These are phyloP conservation scores for Xyliphius kryptos DNA, from an alignment of 2,113 vertebrate species.

Conservation along the genomic window DNA sequence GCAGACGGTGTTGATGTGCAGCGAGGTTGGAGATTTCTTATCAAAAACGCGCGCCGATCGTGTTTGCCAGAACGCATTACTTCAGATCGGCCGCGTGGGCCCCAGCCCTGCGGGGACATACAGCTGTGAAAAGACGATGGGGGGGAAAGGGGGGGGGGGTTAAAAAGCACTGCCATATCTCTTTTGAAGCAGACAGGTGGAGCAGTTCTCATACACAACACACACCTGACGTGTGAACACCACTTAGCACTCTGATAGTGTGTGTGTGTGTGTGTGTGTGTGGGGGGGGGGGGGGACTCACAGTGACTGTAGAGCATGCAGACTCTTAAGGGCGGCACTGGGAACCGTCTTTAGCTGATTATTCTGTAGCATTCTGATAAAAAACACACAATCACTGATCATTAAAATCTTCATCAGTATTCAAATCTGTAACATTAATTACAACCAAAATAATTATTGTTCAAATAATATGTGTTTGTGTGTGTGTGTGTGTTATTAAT, in stretches of 20 bases:
- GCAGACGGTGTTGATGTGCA: conserved; percentile 65
- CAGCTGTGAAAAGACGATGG: conserved; percentile 52
- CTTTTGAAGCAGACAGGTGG: conserved; percentile 50
- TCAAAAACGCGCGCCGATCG: conserved; percentile 50
- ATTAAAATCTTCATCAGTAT: too few species aligned
- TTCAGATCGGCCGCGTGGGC: conserved; percentile 50
- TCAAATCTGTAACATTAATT: too few species aligned
- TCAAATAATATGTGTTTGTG: too few species aligned
- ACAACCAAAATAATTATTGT: too few species aligned
- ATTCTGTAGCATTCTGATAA: conserved; percentile 87
- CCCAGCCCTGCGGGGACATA: conserved; percentile 51
- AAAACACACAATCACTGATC: neutral
- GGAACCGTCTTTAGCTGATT: conserved; percentile 94
- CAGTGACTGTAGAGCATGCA: conserved; percentile 86
- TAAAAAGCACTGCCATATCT: conserved; percentile 48
- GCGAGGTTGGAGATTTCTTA: conserved; percentile 57
- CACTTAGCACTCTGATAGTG: neutral
- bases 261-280: conserved; percentile 4
- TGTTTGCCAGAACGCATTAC: conserved; percentile 59
- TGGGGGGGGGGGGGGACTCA: conserved; percentile 59
- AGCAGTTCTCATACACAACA: conserved; percentile 35
- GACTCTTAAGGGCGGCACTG: conserved; percentile 79
- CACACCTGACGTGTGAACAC: conserved; percentile 5
- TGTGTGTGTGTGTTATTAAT: too few species aligned
- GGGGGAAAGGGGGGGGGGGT: conserved; percentile 39